Evolutionary conservation across 2,113 vertebrate species (phyloP).

Genomic region (Conger conger): DNA sequence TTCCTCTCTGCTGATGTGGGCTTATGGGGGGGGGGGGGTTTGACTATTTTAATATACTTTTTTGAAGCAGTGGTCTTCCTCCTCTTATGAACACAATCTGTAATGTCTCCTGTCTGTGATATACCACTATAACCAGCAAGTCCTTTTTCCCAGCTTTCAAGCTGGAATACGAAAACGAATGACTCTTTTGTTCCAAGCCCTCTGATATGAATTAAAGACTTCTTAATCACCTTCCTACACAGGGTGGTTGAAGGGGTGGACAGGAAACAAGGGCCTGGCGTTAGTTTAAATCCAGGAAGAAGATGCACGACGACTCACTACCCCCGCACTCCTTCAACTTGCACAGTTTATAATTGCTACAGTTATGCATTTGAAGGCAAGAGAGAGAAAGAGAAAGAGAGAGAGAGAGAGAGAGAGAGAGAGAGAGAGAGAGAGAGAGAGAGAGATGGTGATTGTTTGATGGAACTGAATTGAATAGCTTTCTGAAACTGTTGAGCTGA

Average conservation of each 20-base stretch:
- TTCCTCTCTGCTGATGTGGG: background rate
- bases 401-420: too few relatives aligned
- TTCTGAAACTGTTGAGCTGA: background rate
- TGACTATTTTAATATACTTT: too few relatives aligned
- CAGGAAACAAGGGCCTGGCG: background rate
- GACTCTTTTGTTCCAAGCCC: background rate
- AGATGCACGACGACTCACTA: background rate
- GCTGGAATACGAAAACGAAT: background rate
- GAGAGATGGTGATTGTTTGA: conserved; percentile 8
- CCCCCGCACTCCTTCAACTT: background rate
- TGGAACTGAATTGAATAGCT: background rate
- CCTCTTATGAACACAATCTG: background rate
- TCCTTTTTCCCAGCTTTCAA: background rate
- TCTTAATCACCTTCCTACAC: conserved; percentile 1
- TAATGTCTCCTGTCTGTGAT: background rate
- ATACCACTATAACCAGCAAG: background rate
- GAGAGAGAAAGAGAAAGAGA: too few relatives aligned
- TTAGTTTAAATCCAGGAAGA: background rate
- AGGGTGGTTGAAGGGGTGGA: background rate
- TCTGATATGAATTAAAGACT: conserved; percentile 7
- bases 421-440: too few relatives aligned
- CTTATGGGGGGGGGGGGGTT: background rate
- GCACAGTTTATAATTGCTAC: too few relatives aligned
- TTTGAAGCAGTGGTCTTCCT: background rate
- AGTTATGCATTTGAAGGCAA: background rate